Evolutionary conservation across 2,113 vertebrate genomes (phyloP), one percentile per base, ranked within the genome.

Genomic region (Tragelaphus scriptus): DNA sequence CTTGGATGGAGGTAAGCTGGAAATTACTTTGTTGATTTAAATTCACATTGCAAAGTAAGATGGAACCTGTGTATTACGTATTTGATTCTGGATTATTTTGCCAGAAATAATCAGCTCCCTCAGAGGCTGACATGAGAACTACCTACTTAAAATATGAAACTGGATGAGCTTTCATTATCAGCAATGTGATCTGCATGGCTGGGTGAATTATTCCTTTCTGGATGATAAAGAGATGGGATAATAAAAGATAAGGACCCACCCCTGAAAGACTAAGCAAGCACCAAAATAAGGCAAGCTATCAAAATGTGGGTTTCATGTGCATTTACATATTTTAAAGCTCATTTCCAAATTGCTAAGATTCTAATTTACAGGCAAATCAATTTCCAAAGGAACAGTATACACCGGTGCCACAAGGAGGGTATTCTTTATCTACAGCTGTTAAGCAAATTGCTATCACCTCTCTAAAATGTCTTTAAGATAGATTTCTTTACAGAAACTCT

Each of bases 71-170:
- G 75, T 63, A 56, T 40, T 77, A 28, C 28, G 2, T 5, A 88
- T 90, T 92, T 96, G 65, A 96, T 92, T 96, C 16, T 90, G 61
- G 17, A 75, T 94, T 95, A 58, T 65, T 93, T 81, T 85, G 68
- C 55, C 12, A 55, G 80, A 84, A 55, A 84, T 55, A 53, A 85
- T 96, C 96, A 93, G 11, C 30, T 84, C 19, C 68, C 30, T 84
- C 44, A 82, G 40, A 94, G 11, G 6, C 44, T 93, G 30, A 82
- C 40, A 94, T 90, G 19, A 87, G 13, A 75, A 68, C 13, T 91
- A 85, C 14, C 14, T 80, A 82, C 59, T 95, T 96, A 81, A 95
- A 91, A 94, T 93, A 88, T 55, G 63, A 94, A 90, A 47, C n/a
- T 53, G 55, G 25, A 90, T 90, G 51, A 90, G 26, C 14, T 90